These are phyloP conservation scores for Panthera uncia DNA, from an alignment of 2,113 vertebrate species.

Conservation along the genomic window DNA sequence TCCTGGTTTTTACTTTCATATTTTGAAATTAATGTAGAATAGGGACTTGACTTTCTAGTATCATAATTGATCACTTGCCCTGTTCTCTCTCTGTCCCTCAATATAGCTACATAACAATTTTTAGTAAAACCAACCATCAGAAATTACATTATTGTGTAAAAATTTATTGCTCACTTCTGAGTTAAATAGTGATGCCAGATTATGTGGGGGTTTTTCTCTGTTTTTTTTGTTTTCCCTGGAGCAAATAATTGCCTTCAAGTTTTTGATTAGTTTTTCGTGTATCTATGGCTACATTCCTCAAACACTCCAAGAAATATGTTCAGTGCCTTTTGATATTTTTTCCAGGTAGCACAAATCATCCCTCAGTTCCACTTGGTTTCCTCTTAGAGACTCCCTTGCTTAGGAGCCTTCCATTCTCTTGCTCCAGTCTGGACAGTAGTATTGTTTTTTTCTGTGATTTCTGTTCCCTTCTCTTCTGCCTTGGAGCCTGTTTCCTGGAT, in stretches of 20 bases:
- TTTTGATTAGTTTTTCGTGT: not conserved
- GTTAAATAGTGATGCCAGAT: not conserved
- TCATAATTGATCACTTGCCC: not conserved
- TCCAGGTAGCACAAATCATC: not conserved
- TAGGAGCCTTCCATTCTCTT: not conserved
- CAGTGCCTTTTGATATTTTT: not conserved
- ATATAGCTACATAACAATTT: not conserved
- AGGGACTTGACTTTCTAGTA: not conserved
- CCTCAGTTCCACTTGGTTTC: not conserved
- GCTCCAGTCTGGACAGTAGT: not conserved
- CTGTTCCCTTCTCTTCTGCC: not conserved
- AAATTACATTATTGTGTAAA: not conserved
- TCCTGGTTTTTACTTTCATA: not conserved
- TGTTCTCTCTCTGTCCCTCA: not conserved
- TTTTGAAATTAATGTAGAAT: slow-evolving; percentile 27
- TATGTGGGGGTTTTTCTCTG: not conserved
- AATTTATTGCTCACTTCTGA: not conserved
- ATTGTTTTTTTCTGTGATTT: not conserved
- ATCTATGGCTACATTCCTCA: not conserved
- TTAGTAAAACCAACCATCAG: not conserved
- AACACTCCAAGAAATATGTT: not conserved
- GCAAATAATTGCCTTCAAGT: not conserved
- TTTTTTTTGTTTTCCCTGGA: not conserved
- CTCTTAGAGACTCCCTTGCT: not conserved
- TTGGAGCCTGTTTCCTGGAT: not conserved